Percentiles rank a stretch among this genome's conserved stretches.
Evolutionary conservation across 1,140 invertebrate species (phyloP).

Genomic region (Drosophila burlai): DNA sequence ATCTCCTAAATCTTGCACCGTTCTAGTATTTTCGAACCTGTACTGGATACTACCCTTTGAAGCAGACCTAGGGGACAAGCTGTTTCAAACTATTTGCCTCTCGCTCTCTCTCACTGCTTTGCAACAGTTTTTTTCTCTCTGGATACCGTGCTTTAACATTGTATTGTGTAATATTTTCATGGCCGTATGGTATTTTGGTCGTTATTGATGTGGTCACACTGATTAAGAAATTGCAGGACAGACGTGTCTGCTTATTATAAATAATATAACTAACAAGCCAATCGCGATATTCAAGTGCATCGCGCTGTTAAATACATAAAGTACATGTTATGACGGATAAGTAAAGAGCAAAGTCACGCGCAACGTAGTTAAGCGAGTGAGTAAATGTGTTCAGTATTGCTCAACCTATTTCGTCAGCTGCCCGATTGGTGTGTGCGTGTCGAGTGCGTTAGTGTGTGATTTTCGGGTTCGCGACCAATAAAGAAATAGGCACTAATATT

Average conservation of each 20-base stretch:
- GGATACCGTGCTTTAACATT: no score
- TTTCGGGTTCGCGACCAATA: slow-evolving; percentile 1
- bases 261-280: slow-evolving; percentile 13
- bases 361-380: slow-evolving; percentile 13
- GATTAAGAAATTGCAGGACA: slow-evolving; percentile 18
- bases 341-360: slow-evolving; percentile 21
- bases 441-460: slow-evolving; percentile 8
- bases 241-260: slow-evolving; percentile 19
- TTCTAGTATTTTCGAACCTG: no score
- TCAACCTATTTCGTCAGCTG: slow-evolving; percentile 43
- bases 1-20: no score
- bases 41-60: no score
- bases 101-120: no score
- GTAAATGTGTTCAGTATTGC: slow-evolving; percentile 34
- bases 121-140: no score
- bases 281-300: slow-evolving; percentile 9
- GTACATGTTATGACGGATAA: slow-evolving; percentile 7
- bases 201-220: slow-evolving; percentile 1
- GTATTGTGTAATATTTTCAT: neutral
- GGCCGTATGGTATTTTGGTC: neutral
- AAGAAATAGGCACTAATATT: slow-evolving; percentile 11
- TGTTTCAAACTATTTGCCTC: no score
- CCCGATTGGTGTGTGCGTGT: slow-evolving; percentile 26
- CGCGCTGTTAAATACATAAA: slow-evolving; percentile 13
- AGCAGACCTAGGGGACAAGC: no score